phyloP scores from a whole-genome alignment of 2,888 invertebrate genomes.

The Oeneis ivallda region DNA sequence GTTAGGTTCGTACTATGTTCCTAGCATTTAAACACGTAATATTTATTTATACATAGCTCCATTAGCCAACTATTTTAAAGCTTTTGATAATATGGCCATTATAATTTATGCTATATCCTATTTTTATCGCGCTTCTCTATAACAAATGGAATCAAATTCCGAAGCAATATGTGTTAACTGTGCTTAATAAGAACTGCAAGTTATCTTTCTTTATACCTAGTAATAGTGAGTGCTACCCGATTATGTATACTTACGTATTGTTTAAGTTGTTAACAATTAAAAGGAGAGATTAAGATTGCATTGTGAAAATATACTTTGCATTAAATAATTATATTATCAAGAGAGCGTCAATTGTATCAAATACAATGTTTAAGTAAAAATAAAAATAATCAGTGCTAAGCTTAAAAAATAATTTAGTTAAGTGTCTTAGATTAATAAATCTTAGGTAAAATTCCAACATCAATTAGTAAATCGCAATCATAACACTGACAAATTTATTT shows the following conservation, averaged over 20 bases:
- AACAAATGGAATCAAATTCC: constrained; percentile 66
- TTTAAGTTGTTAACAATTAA: constrained; percentile 71
- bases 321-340: constrained; percentile 54
- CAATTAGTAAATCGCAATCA: not conserved
- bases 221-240: constrained; percentile 43
- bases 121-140: constrained; percentile 36
- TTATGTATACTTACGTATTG: constrained; percentile 45
- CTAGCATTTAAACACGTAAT: constrained; percentile 58
- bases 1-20: constrained; percentile 59
- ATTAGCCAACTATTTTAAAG: constrained; percentile 36
- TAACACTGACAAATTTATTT: not conserved
- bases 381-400: constrained; percentile 62
- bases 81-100: constrained; percentile 32
- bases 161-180: constrained; percentile 38
- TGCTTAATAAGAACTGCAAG: constrained; percentile 33
- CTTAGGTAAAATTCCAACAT: not conserved
- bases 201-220: constrained; percentile 32
- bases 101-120: constrained; percentile 32
- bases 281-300: constrained; percentile 81
- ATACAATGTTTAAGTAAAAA: constrained; percentile 67
- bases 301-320: constrained; percentile 71
- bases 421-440: constrained; percentile 37
- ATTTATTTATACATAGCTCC: constrained; percentile 58
- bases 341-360: constrained; percentile 74
- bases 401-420: constrained; percentile 54